Base-by-base conservation (phyloP, 2,888 invertebrate species). In the Prosapia bicincta region DNA sequence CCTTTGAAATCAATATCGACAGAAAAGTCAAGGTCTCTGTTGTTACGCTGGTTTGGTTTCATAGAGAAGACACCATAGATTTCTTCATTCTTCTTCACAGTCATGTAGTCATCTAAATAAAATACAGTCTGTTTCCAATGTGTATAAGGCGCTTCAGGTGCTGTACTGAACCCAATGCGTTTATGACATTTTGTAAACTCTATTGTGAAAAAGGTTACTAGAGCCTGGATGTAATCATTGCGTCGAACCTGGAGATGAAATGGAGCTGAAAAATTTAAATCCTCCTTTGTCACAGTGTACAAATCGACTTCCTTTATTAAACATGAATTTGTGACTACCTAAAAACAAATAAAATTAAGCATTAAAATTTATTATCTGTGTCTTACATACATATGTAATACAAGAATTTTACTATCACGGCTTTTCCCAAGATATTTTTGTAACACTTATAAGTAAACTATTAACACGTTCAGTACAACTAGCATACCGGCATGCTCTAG, bases 121-220 rank as follows among this genome's bases (percentile, higher is more conserved):
- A 99, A 99, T 71, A 99, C 99, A 7, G 94, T 95, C 86, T 98
- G 98, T 85, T 99, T 99, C 99, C 99, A 99, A 86, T 99, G 99
- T 25, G 99, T 99, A 86, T 99, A 99, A 30, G 95, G 95, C 0
- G 96, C 94, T 84, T 99, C 99, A 0, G 99, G 99, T 0, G 97
- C 97, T 76, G 99, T 99, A 83, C 98, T 98, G 87, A 99, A 99
- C 26, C 99, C 98, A 79, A 97, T 95, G 75, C 97, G 90, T 87
- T 98, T 99, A 89, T 99, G 99, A 82, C 98, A 99, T 88, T 98
- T 98, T 43, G 98, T 97, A 88, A 99, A 99, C 87, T 99, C 99
- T 81, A 99, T 97, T 83, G 96, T 99, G 88, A 99, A 99, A 88
- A 96, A 99, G 25, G 99, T 98, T 80, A 99, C 74, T 23, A 75